Percentiles rank a stretch among this genome's conserved stretches.
These are phyloP conservation scores for Tetranychus truncatus DNA, from an alignment of 2,888 invertebrate genomes.

Conservation along the genomic window DNA sequence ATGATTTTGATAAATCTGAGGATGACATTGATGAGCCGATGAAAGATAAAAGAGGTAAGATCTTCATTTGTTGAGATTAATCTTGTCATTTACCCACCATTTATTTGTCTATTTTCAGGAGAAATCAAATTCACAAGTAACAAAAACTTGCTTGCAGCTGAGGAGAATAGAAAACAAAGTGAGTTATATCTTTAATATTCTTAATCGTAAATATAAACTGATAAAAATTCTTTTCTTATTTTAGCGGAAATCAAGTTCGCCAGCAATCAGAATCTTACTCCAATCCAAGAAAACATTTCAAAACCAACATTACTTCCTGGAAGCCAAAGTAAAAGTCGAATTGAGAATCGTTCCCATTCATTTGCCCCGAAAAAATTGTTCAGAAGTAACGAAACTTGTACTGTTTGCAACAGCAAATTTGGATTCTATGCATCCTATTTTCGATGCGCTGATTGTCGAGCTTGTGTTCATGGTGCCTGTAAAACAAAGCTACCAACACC, in stretches of 20 bases:
- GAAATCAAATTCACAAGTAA: not conserved
- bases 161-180: too few species aligned
- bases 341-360: constrained; percentile 28
- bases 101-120: not conserved
- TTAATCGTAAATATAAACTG: too few species aligned
- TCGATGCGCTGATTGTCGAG: constrained; percentile 66
- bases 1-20: constrained; percentile 52
- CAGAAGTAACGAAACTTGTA: constrained; percentile 52
- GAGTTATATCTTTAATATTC: too few species aligned
- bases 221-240: too few species aligned
- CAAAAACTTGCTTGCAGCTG: not conserved
- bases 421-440: constrained; percentile 63
- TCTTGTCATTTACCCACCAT: not conserved
- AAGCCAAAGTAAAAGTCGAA: constrained; percentile 8
- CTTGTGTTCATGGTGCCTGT: constrained; percentile 67
- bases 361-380: constrained; percentile 59
- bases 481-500: constrained; percentile 61
- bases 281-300: not conserved
- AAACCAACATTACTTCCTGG: not conserved
- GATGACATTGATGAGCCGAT: constrained; percentile 43
- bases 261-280: not conserved
- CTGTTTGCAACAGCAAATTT: constrained; percentile 43
- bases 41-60: not conserved
- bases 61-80: not conserved
- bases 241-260: too few species aligned